Base-by-base conservation (phyloP, 2,113 vertebrate species). In the Thomomys bottae region DNA sequence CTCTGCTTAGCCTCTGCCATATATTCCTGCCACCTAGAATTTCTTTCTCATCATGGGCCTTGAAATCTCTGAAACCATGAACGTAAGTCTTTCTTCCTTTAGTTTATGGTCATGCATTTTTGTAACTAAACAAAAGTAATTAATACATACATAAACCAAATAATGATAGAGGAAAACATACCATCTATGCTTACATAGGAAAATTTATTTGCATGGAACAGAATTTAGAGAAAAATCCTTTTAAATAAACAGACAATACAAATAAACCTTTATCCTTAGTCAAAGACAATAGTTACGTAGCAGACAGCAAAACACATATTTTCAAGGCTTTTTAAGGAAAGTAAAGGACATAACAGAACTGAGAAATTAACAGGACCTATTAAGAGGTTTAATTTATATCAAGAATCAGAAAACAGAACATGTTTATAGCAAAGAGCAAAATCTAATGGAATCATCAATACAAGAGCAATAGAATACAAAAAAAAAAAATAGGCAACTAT, bases 311-410 rank as follows among this genome's bases (percentile, higher is more conserved):
- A 24, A 34, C 3, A 87, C 1, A n/a, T 81, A 76, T n/a, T 94
- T 78, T 73, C 30, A 87, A 73, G 38, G 36, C 54, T 38, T 71
- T 76, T 91, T 24, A 86, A 82, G n/a, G 40, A 45, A 93, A 93
- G 12, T 71, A n/a, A 88, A 84, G 59, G n/a, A 88, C 90, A 88
- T 78, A 12, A 64, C 6, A 87, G 54, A 81, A 93, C 57, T 73
- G 18, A 91, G 23, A 32, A 9, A 9, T 45, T 67, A 72, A 72
- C 14, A 45, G 23, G 21, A 57, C 76, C 11, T 21, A 34, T 54
- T 59, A 75, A 87, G 15, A 67, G 26, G 2, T 88, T 70, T 83
- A 75, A 92, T 59, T 84, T 87, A 88, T 3, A 88, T 10, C 8
- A 72, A 93, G 63, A 89, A 59, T 79, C 2, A 67, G 30, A 36